phyloP scores from a whole-genome alignment of 2,888 invertebrate genomes.

The Thereva unica region DNA sequence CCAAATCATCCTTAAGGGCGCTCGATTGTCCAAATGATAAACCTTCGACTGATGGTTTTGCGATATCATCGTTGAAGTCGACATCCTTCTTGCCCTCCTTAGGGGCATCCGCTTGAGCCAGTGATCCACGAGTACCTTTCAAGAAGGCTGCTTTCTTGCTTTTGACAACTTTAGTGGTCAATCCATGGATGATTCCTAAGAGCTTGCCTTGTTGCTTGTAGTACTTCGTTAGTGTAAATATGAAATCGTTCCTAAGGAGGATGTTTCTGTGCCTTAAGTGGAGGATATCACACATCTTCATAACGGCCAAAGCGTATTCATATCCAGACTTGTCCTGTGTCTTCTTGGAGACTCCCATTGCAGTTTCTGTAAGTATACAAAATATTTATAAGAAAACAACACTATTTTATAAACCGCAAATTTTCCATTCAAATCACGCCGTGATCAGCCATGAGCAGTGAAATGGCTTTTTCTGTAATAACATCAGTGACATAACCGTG shows the following conservation, averaged over 20 bases:
- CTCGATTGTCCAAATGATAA: conserved; percentile 73
- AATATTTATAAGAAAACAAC: neutral
- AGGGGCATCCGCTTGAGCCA: conserved; percentile 47
- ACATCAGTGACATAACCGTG: too few relatives aligned
- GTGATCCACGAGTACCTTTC: conserved; percentile 64
- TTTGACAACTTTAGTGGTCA: conserved; percentile 78
- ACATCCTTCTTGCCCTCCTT: conserved; percentile 38
- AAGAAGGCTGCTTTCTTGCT: conserved; percentile 76
- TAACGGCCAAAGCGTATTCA: conserved; percentile 85
- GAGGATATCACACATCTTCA: conserved; percentile 87
- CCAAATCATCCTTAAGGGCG: conserved; percentile 78
- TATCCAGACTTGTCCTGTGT: conserved; percentile 81
- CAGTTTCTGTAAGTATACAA: conserved; percentile 68
- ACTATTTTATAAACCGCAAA: neutral
- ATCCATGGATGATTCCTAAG: conserved; percentile 75
- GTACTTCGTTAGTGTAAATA: conserved; percentile 77
- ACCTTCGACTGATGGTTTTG: conserved; percentile 62
- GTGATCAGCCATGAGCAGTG: neutral
- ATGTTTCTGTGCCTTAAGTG: conserved; percentile 80
- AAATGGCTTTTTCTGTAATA: too few relatives aligned
- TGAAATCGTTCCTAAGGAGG: conserved; percentile 75
- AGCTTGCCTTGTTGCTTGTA: conserved; percentile 75
- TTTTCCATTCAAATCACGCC: neutral
- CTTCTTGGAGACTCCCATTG: conserved; percentile 84
- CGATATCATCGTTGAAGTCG: conserved; percentile 43